Evolutionary conservation across 2,797 vertebrate species (phyloP).

Genomic region (Agapornis canus): DNA sequence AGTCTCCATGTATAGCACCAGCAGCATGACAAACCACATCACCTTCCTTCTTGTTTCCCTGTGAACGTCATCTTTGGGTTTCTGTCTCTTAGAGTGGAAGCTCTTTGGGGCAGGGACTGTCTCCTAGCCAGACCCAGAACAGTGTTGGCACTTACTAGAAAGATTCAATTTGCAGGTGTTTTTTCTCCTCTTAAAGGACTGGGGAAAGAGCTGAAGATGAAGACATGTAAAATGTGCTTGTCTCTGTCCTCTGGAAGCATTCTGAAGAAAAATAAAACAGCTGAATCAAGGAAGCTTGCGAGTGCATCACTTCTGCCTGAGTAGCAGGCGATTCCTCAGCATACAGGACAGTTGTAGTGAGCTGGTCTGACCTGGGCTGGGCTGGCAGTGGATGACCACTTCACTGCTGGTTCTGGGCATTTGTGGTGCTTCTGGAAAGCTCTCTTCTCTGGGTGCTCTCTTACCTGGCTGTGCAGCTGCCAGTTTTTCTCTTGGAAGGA

Average conservation of each 20-base stretch:
- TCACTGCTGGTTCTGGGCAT: background rate
- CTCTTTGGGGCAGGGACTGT: constrained; percentile 49
- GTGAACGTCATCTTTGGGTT: background rate
- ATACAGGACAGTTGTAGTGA: background rate
- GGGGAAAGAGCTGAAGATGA: constrained; percentile 11
- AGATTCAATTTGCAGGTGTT: background rate
- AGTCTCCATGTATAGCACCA: constrained; percentile 31
- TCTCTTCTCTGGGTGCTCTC: background rate
- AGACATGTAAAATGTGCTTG: background rate
- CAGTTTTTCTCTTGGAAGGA: background rate
- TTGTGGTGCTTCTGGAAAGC: background rate
- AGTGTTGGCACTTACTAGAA: background rate
- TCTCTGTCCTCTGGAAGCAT: constrained; percentile 60
- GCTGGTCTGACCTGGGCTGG: background rate
- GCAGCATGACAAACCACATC: background rate
- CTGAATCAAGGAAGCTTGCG: background rate
- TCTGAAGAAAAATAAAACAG: constrained; percentile 64
- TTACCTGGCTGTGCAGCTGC: background rate
- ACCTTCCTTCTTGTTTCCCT: background rate
- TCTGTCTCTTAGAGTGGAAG: constrained; percentile 24
- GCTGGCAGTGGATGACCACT: background rate
- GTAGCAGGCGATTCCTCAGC: background rate
- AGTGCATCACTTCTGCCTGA: background rate
- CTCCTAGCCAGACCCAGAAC: constrained; percentile 11
- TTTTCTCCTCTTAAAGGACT: background rate